These are phyloP conservation scores for Panagrolaimus sp. DNA, from an alignment of 1,140 invertebrate genomes.

Conservation along the genomic window DNA sequence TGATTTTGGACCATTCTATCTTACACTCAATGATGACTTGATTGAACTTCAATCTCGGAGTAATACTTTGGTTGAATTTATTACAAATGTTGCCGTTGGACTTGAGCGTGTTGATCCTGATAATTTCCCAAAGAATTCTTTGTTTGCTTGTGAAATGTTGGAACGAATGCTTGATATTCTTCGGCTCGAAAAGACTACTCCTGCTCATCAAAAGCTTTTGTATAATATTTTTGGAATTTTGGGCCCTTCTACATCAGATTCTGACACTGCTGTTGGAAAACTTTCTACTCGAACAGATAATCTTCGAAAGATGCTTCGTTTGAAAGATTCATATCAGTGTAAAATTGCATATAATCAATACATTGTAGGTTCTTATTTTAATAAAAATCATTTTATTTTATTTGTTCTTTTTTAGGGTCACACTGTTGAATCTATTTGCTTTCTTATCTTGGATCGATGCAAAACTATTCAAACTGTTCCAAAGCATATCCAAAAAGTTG, in stretches of 20 bases:
- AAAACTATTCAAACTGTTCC: constrained; percentile 1
- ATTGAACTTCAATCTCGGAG: not conserved
- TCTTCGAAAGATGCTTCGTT: constrained; percentile 11
- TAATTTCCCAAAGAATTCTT: constrained; percentile 12
- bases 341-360: constrained; percentile 15
- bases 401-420: not conserved
- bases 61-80: constrained; percentile 1
- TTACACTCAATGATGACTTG: not conserved
- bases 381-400: not conserved
- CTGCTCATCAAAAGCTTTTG: not conserved
- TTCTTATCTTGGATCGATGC: constrained; percentile 7
- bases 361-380: not conserved
- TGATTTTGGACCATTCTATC: constrained; percentile 9
- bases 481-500: constrained; percentile 6
- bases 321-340: constrained; percentile 11
- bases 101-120: constrained; percentile 4
- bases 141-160: constrained; percentile 12
- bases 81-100: not conserved
- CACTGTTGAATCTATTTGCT: constrained; percentile 11
- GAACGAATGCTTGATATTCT: constrained; percentile 9
- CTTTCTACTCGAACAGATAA: not conserved
- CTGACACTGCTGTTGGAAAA: not conserved
- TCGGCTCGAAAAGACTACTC: not conserved
- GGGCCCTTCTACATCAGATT: not conserved
- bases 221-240: not conserved